phyloP scores from a whole-genome alignment of 1,140 invertebrate genomes.

The Acromyrmex charruanus region DNA sequence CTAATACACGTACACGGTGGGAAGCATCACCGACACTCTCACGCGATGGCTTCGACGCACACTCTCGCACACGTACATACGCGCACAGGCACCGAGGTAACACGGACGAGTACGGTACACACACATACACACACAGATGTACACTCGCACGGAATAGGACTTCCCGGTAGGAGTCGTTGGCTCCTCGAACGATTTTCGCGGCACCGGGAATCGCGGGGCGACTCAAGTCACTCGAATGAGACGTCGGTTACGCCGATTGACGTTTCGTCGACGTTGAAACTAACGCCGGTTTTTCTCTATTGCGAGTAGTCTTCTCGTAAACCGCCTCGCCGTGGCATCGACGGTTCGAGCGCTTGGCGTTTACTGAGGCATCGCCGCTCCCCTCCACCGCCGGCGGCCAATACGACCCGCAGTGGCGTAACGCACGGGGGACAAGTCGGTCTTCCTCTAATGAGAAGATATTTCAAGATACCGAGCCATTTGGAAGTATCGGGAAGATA shows the following conservation, averaged over 20 bases:
- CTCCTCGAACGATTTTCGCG: conserved; percentile 32
- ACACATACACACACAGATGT: background rate
- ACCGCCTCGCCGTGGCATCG: conserved; percentile 65
- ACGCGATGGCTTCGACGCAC: background rate
- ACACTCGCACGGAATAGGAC: background rate
- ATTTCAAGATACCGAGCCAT: background rate
- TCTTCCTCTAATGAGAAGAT: conserved; percentile 20
- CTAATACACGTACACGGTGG: background rate
- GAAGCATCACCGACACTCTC: conserved; percentile 25
- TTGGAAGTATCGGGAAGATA: background rate
- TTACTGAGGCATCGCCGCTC: conserved; percentile 75
- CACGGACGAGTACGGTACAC: background rate
- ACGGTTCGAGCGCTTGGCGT: conserved; percentile 75
- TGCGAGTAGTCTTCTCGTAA: conserved; percentile 56
- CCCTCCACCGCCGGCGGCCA: conserved; percentile 47
- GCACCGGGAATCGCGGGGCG: conserved; percentile 18
- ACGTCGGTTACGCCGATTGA: background rate
- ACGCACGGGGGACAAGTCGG: conserved; percentile 26
- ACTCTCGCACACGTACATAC: background rate
- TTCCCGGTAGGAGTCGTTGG: conserved; percentile 31
- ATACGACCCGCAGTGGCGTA: conserved; percentile 65
- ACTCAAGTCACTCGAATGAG: conserved; percentile 25
- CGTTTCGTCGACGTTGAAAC: conserved; percentile 40
- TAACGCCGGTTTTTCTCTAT: conserved; percentile 36
- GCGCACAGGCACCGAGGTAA: background rate